Percentiles rank a stretch among this genome's conserved stretches.
Evolutionary conservation across 64 coral and sea anemone genomes (phyloP).

Genomic region (Trachythela sp.): DNA sequence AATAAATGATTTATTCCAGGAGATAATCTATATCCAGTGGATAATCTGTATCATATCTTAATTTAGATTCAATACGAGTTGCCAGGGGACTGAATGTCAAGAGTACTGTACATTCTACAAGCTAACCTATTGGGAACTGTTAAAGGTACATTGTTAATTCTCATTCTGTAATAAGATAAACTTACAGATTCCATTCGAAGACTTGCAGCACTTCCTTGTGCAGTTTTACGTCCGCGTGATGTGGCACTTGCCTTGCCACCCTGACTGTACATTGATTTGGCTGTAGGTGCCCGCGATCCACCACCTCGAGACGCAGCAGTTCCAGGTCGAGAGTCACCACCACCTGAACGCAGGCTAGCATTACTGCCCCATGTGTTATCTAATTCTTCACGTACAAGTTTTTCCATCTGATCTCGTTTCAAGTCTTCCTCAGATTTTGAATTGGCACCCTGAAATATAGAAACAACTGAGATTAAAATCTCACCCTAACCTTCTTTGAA

Average conservation of each 20-base stretch:
- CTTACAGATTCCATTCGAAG: background rate
- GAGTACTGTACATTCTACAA: no score
- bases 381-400: constrained; percentile 88
- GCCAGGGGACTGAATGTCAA: no score
- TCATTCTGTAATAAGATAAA: background rate
- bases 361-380: constrained; percentile 89
- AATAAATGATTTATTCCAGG: background rate
- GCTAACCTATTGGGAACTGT: no score
- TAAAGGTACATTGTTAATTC: no score
- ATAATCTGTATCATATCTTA: no score
- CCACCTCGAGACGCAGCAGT: constrained; percentile 40
- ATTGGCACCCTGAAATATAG: constrained; percentile 58
- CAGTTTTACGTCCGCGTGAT: background rate
- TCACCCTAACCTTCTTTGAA: background rate
- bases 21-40: no score
- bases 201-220: constrained; percentile 13
- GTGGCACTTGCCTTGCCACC: background rate
- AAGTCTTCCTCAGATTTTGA: constrained; percentile 71
- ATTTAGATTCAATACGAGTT: no score
- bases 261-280: constrained; percentile 51
- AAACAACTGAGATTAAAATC: background rate
- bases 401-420: constrained; percentile 96
- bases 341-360: constrained; percentile 74
- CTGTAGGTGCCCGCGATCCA: constrained; percentile 73
- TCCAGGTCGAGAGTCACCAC: constrained; percentile 24